phyloP scores from a whole-genome alignment of 2,888 invertebrate genomes.

The Mesoligia furuncula region DNA sequence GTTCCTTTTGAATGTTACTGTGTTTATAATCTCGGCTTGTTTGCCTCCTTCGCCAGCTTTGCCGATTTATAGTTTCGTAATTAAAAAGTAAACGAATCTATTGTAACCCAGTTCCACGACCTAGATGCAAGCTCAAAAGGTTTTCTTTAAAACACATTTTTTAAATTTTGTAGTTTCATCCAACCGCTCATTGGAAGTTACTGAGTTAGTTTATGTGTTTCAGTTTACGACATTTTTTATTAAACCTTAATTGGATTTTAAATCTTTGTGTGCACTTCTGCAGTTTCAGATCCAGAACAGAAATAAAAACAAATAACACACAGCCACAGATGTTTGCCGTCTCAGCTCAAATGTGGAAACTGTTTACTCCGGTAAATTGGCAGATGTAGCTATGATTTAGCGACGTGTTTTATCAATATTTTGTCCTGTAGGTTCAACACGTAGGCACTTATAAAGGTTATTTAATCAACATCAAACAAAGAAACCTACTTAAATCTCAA shows the following conservation, averaged over 20 bases:
- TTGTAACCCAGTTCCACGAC: conserved; percentile 32
- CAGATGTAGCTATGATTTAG: not conserved
- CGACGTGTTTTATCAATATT: not conserved
- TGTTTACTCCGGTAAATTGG: not conserved
- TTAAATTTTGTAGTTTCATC: conserved; percentile 22
- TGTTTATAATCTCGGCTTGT: conserved; percentile 46
- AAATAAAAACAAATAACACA: conserved; percentile 2
- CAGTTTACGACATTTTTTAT: not conserved
- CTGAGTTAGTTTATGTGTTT: conserved; percentile 22
- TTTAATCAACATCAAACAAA: not conserved
- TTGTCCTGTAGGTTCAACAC: not conserved
- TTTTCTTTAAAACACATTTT: conserved; percentile 9
- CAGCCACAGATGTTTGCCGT: not conserved
- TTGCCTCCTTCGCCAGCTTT: conserved; percentile 29
- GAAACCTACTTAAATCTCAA: not conserved
- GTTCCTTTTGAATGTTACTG: conserved; percentile 38
- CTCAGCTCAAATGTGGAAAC: not conserved
- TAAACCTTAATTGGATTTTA: conserved; percentile 8
- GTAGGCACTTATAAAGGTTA: not conserved
- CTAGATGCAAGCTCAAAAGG: conserved; percentile 13
- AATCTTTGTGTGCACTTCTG: conserved; percentile 1
- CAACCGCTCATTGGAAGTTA: not conserved
- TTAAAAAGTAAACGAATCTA: conserved; percentile 33
- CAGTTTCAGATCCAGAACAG: not conserved
- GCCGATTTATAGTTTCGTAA: conserved; percentile 45